Evolutionary conservation across 2,113 vertebrate species (phyloP).

Genomic region (Cathartes aura): DNA sequence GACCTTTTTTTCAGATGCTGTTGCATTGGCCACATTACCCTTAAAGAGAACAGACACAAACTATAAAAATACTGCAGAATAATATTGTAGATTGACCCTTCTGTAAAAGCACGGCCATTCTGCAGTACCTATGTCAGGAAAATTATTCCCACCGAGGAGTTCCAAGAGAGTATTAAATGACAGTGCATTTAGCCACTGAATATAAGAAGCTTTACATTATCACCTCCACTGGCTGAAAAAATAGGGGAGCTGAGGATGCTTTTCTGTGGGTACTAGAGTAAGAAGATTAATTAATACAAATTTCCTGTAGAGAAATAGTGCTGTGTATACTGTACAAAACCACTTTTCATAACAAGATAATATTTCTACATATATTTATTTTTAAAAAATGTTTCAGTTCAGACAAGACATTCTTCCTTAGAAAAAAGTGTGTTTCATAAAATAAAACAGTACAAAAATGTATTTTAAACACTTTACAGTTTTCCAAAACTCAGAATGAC

Average conservation of each 20-base stretch:
- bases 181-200: neutral
- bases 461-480: neutral
- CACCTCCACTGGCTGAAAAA: neutral
- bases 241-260: neutral
- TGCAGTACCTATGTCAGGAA: neutral
- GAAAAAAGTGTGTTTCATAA: neutral
- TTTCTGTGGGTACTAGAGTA: neutral
- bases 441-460: neutral
- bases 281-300: neutral
- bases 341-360: neutral
- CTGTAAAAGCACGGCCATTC: neutral
- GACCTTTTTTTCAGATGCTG: neutral
- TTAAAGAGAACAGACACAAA: neutral
- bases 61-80: neutral
- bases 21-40: neutral
- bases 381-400: fast-evolving
- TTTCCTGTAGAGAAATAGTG: neutral
- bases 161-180: neutral
- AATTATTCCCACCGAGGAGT: neutral
- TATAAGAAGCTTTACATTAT: neutral
- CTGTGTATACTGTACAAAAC: neutral
- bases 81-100: neutral
- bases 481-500: neutral
- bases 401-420: neutral
- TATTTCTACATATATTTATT: neutral